phyloP scores from a whole-genome alignment of 2,888 invertebrate genomes.

The Erebia aethiops region DNA sequence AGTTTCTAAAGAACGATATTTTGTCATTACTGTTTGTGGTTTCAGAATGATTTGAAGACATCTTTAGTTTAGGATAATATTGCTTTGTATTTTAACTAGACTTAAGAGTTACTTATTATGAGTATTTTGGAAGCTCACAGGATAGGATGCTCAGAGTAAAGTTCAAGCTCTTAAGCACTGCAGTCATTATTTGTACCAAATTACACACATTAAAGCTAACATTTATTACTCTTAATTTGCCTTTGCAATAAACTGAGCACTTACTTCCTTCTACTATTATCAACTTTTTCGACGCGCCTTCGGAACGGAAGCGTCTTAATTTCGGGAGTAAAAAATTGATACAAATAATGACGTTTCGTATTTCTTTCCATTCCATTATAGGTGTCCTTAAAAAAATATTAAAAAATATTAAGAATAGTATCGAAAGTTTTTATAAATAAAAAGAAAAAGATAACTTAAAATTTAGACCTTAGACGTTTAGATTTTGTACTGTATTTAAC shows the following conservation, averaged over 20 bases:
- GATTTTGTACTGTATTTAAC: constrained; percentile 42
- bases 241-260: background rate
- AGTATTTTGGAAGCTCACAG: constrained; percentile 5
- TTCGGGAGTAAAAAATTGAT: background rate
- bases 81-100: background rate
- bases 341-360: constrained; percentile 13
- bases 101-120: too few species aligned
- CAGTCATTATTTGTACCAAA: constrained; percentile 11
- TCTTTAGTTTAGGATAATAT: background rate
- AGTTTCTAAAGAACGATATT: background rate
- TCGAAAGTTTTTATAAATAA: constrained; percentile 28
- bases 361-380: constrained; percentile 17
- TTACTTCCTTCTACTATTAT: background rate
- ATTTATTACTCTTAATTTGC: background rate
- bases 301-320: background rate
- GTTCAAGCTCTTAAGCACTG: background rate
- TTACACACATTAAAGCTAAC: background rate
- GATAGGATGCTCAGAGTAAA: background rate
- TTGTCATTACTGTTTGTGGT: background rate
- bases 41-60: background rate
- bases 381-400: constrained; percentile 7
- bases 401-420: constrained; percentile 22
- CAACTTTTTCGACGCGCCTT: background rate
- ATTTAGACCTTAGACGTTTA: constrained; percentile 33
- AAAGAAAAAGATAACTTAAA: constrained; percentile 26